phyloP scores from a whole-genome alignment of 2,113 vertebrate species.

The Brachirus orientalis region DNA sequence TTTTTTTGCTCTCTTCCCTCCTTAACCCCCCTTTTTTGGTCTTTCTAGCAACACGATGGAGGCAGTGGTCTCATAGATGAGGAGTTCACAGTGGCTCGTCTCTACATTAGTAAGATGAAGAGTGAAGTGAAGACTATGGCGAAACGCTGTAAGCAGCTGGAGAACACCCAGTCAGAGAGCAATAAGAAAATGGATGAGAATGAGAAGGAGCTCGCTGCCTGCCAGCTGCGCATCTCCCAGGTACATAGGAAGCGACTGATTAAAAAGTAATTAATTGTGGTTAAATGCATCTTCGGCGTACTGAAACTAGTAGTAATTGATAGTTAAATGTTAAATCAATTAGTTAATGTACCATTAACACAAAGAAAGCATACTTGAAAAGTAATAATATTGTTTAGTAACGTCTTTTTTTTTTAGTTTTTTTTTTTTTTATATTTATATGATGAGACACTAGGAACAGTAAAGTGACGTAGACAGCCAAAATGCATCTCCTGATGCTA shows the following conservation, averaged over 20 bases:
- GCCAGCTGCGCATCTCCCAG: slow-evolving; percentile 95
- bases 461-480: no score
- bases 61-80: slow-evolving; percentile 96
- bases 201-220: slow-evolving; percentile 93
- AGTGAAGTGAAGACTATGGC: slow-evolving; percentile 97
- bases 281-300: no score
- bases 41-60: slow-evolving; percentile 88
- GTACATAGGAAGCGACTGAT: slow-evolving; percentile 59
- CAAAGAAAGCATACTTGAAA: no score
- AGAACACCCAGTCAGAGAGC: slow-evolving; percentile 91
- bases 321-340: no score
- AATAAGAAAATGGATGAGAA: slow-evolving; percentile 97
- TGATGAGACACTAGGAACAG: no score
- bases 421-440: no score
- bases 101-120: slow-evolving; percentile 99
- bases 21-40: not conserved
- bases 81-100: slow-evolving; percentile 95
- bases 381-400: no score
- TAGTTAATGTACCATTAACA: no score
- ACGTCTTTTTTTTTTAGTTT: no score
- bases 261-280: no score
- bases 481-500: no score
- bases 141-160: slow-evolving; percentile 94
- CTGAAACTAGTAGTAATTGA: no score
- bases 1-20: not conserved